Evolutionary conservation across 1,140 invertebrate species (phyloP), one percentile per base, ranked within the genome.

Genomic region (Leptopilina boulardi): DNA sequence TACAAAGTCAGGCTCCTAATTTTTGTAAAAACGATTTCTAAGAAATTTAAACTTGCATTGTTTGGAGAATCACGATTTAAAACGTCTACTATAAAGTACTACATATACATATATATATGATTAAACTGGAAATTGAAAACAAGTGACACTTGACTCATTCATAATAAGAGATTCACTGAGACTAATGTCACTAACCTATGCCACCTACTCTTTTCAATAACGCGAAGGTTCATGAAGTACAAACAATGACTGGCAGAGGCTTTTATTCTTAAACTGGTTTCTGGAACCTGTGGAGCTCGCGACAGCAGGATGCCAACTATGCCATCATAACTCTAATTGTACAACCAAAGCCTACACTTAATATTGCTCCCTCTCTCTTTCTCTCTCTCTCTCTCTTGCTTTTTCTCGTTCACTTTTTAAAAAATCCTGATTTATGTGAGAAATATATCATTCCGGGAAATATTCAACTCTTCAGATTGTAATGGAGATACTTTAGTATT

Each of bases 391-490:
- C 5, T 2, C 0, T 38, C 34, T 38, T n/a, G n/a, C 34, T 6
- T 9, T 38, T 9, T 38, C 30, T 34, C 30, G n/a, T 34, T 34
- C 30, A 34, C 6, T 6, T 34, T 34, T 5, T 23, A 11, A 30
- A 66, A 66, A 66, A 66, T 66, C 11, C 26, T 66, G 15, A 66
- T 66, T 66, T 66, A 66, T 66, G 59, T 34, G 23, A 66, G 59
- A 66, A 66, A 66, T 66, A 34, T 34, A 66, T 66, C 59, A 66
- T 66, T 66, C 26, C 1, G 6, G 15, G 11, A 66, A 66, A 66
- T 66, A 66, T 66, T 66, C 3, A 66, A 66, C 59, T 66, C 59
- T 66, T 66, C 59, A 66, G 59, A 30, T 66, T 66, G 59, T 66
- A 66, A 66, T 66, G 23, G 59, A 34, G 59, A 66, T 66, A 66